phyloP scores from a whole-genome alignment of 2,113 vertebrate genomes.

The Porphyrio hochstetteri region DNA sequence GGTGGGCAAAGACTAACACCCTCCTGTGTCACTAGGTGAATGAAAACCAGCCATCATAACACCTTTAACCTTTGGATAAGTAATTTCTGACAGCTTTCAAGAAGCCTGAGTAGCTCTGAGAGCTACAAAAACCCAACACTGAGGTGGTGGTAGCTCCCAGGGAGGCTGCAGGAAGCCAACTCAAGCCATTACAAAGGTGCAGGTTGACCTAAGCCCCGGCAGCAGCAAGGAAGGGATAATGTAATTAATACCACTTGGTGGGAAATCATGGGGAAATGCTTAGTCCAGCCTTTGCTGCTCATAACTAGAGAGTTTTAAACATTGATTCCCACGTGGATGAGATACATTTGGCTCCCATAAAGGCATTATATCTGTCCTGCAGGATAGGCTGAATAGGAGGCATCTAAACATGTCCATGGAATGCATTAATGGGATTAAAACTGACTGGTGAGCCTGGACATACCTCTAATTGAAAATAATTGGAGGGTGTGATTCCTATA shows the following conservation, averaged over 20 bases:
- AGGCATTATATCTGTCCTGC: not conserved
- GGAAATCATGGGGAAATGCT: not conserved
- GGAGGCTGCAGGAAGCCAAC: not conserved
- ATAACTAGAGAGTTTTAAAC: not conserved
- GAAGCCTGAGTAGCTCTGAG: not conserved
- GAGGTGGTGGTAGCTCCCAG: not conserved
- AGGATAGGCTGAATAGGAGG: no score
- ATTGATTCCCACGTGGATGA: not conserved
- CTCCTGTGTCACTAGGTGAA: no score
- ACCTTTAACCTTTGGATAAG: not conserved
- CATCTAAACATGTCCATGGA: not conserved
- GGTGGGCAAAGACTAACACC: no score
- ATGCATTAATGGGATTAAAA: not conserved
- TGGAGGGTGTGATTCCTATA: not conserved
- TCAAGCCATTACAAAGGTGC: not conserved
- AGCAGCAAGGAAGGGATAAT: not conserved
- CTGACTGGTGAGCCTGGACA: not conserved
- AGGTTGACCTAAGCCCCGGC: not conserved
- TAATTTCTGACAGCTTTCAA: not conserved
- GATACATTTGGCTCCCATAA: not conserved
- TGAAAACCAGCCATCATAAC: no score
- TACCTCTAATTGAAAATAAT: not conserved
- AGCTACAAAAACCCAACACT: not conserved
- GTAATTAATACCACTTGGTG: not conserved
- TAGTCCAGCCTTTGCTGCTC: not conserved